A percentile compares a stretch with the other conserved stretches of the same genome.
These are phyloP conservation scores for Phodopus roborovskii DNA, from an alignment of 2,113 vertebrate species.

Conservation along the genomic window DNA sequence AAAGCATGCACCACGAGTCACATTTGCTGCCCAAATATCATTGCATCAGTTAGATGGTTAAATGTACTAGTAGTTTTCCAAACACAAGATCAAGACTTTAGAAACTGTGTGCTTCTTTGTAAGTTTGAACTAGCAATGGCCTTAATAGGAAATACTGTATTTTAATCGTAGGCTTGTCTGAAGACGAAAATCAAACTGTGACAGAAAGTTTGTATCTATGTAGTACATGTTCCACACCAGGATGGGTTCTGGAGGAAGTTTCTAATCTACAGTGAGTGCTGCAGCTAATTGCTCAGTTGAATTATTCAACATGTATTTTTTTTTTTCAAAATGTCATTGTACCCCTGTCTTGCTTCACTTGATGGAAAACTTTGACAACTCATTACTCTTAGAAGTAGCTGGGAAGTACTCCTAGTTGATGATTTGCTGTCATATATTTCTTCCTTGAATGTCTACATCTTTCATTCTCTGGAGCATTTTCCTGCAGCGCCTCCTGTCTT, in stretches of 20 bases:
- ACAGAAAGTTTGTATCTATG: background rate
- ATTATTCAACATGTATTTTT: constrained; percentile 20
- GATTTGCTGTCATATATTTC: constrained; percentile 59
- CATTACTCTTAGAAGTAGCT: constrained; percentile 52
- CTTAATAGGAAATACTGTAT: background rate
- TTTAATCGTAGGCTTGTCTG: constrained; percentile 43
- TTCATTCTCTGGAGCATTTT: constrained; percentile 59
- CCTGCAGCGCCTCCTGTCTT: constrained; percentile 19
- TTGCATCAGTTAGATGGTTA: constrained; percentile 18
- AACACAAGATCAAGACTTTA: constrained; percentile 36
- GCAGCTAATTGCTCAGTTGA: constrained; percentile 37
- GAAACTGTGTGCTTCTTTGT: background rate
- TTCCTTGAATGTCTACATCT: constrained; percentile 36
- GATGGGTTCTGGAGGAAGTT: constrained; percentile 27
- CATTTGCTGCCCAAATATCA: background rate
- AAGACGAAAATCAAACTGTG: background rate
- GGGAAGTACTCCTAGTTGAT: constrained; percentile 39
- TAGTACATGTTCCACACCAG: background rate
- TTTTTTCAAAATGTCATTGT: constrained; percentile 39
- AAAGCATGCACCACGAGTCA: background rate
- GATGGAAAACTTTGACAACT: constrained; percentile 56
- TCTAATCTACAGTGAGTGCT: constrained; percentile 21
- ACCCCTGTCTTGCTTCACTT: constrained; percentile 31
- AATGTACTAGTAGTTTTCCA: constrained; percentile 6
- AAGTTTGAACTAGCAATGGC: constrained; percentile 29